phyloP scores from a whole-genome alignment of 1,140 invertebrate genomes.

The Psix sp. region DNA sequence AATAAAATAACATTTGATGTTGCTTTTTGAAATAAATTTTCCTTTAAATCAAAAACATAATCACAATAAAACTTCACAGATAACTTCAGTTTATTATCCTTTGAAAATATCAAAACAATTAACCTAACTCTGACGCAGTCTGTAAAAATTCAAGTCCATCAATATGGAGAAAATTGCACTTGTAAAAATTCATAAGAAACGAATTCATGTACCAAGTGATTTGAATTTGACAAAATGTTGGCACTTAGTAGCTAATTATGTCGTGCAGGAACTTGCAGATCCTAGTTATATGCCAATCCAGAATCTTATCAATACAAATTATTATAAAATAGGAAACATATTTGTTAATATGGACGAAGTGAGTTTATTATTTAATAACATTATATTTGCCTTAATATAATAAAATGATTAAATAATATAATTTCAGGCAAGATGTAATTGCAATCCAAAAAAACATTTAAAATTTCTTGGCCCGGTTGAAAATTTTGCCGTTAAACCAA shows the following conservation, averaged over 20 bases:
- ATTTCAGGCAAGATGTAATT: background rate
- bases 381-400: background rate
- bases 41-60: too few species aligned
- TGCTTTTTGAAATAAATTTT: background rate
- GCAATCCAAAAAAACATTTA: background rate
- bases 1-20: too few species aligned
- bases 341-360: constrained; percentile 44
- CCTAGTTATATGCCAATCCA: constrained; percentile 54
- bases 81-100: constrained; percentile 19
- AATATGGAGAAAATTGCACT: constrained; percentile 8
- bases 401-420: background rate
- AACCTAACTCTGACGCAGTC: constrained; percentile 15
- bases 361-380: constrained; percentile 9
- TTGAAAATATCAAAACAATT: constrained; percentile 14
- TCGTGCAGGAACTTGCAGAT: constrained; percentile 43
- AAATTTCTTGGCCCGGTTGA: constrained; percentile 60
- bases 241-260: constrained; percentile 39
- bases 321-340: constrained; percentile 64
- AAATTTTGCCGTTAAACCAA: constrained; percentile 34
- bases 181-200: constrained; percentile 25
- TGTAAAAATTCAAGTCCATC: constrained; percentile 7
- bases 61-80: constrained; percentile 5
- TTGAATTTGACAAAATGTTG: constrained; percentile 54
- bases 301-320: constrained; percentile 58
- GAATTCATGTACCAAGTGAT: constrained; percentile 39